Conservation (phyloP, 2,113 vertebrate species). For the Sapayoa aenigma region DNA sequence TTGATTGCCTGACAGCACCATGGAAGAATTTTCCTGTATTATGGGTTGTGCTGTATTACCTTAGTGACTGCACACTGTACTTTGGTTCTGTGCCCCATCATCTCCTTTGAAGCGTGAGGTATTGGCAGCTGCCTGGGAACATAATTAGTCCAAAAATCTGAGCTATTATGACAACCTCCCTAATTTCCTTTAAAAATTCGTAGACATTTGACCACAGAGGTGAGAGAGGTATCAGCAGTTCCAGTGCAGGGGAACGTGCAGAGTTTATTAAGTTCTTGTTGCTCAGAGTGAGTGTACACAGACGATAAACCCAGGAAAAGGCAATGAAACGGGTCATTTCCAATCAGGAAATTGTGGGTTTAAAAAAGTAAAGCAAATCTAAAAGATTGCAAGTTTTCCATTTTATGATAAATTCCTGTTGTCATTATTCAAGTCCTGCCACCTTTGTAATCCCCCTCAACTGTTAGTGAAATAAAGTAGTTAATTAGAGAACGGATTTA, state of each 20-base stretch:
- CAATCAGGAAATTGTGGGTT: conserved; percentile 12
- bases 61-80: background rate
- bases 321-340: conserved; percentile 13
- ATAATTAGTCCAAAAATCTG: background rate
- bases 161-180: background rate
- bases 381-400: background rate
- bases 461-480: background rate
- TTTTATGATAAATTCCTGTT: background rate
- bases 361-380: conserved; percentile 13
- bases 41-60: background rate
- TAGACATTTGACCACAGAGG: background rate
- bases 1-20: background rate
- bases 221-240: background rate
- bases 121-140: background rate
- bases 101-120: background rate
- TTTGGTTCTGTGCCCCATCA: background rate
- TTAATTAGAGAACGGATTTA: conserved; percentile 34
- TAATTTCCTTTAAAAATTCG: background rate
- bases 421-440: background rate
- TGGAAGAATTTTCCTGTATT: background rate
- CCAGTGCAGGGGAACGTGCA: background rate
- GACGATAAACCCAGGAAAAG: conserved; percentile 4
- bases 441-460: background rate
- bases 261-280: background rate
- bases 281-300: background rate